These are phyloP conservation scores for Siniperca undulata DNA, from an alignment of 2,797 vertebrate species.

Conservation along the genomic window DNA sequence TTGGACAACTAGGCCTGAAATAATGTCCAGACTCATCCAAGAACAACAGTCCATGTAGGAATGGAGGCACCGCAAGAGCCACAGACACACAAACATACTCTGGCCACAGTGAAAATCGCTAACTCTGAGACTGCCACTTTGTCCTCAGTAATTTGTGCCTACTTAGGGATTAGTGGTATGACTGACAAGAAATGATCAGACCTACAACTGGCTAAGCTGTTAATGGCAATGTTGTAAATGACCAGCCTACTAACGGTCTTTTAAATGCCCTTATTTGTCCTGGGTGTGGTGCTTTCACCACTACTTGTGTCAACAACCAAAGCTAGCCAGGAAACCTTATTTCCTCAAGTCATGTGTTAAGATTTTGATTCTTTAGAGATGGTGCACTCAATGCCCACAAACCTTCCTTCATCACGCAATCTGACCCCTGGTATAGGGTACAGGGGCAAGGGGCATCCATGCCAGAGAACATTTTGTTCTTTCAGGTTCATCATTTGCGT, in stretches of 20 bases:
- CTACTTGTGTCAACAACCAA: slow-evolving; percentile 32
- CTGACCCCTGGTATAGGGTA: slow-evolving; percentile 17
- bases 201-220: slow-evolving; percentile 44
- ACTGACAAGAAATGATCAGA: slow-evolving; percentile 50
- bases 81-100: slow-evolving; percentile 56
- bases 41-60: slow-evolving; percentile 76
- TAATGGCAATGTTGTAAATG: slow-evolving; percentile 61
- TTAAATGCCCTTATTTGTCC: slow-evolving; percentile 37
- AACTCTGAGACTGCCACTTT: slow-evolving; percentile 37
- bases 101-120: slow-evolving; percentile 39
- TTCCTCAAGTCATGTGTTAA: neutral
- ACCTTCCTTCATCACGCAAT: slow-evolving; percentile 4
- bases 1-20: slow-evolving; percentile 69
- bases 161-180: slow-evolving; percentile 38
- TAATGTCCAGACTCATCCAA: slow-evolving; percentile 67
- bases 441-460: neutral
- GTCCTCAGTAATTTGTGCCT: slow-evolving; percentile 57
- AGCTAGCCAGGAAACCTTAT: slow-evolving; percentile 10
- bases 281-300: slow-evolving; percentile 34
- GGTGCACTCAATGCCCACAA: neutral
- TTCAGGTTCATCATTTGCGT: slow-evolving; percentile 15
- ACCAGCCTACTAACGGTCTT: slow-evolving; percentile 35
- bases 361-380: slow-evolving; percentile 5
- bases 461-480: slow-evolving; percentile 10
- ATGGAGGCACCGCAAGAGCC: slow-evolving; percentile 69